phyloP scores from a whole-genome alignment of 2,797 vertebrate genomes.

The Coregonus ussuriensis region DNA sequence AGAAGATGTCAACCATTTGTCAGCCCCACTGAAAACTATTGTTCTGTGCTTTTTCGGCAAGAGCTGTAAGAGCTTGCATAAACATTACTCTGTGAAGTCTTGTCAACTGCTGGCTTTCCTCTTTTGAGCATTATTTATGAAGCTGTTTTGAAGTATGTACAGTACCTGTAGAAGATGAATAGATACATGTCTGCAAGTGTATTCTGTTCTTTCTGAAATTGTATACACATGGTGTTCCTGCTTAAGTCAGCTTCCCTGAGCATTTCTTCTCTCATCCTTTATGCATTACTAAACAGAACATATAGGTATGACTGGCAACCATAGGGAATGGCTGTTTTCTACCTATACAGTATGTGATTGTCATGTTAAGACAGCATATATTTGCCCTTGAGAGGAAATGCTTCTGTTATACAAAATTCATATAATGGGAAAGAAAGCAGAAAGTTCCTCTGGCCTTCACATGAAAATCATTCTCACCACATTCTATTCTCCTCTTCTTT shows the following conservation, averaged over 20 bases:
- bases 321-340: neutral
- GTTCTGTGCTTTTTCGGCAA: neutral
- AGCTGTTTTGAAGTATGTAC: conserved; percentile 3
- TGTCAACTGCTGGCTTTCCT: neutral
- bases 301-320: neutral
- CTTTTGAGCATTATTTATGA: conserved; percentile 11
- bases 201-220: neutral
- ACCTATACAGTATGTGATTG: neutral
- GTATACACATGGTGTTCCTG: neutral
- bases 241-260: conserved; percentile 7
- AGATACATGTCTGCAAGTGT: neutral
- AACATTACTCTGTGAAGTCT: neutral
- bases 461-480: neutral
- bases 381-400: neutral
- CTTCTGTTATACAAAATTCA: neutral
- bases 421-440: neutral
- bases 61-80: neutral
- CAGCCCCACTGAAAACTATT: neutral
- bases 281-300: conserved; percentile 14
- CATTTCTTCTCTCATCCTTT: neutral
- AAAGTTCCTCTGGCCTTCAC: neutral
- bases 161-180: conserved; percentile 7
- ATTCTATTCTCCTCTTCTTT: neutral
- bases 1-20: neutral
- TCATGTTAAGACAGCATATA: neutral